These are phyloP conservation scores for Tragelaphus eurycerus DNA, from an alignment of 2,797 vertebrate genomes.

Conservation along the genomic window DNA sequence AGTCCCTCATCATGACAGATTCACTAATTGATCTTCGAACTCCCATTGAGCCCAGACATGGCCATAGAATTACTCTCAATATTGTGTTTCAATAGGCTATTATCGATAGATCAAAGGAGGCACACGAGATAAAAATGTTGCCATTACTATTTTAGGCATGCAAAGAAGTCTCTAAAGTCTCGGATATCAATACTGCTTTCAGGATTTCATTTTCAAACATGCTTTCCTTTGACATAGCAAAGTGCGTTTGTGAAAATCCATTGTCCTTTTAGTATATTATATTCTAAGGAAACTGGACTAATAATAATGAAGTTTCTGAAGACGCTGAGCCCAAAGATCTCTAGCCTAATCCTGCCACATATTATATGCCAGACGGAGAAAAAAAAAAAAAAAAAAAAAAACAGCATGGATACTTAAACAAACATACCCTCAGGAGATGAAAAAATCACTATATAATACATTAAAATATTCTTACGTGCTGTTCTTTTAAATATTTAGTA, in stretches of 20 bases:
- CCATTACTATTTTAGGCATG: neutral
- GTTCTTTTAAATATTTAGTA: neutral
- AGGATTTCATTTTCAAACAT: conserved; percentile 22
- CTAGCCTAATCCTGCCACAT: neutral
- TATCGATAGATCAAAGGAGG: neutral
- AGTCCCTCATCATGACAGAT: neutral
- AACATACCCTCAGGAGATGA: neutral
- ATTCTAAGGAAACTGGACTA: neutral
- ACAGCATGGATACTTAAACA: neutral
- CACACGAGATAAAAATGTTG: neutral
- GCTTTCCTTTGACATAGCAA: neutral
- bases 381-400: neutral
- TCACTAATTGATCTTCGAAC: neutral
- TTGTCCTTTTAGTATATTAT: neutral
- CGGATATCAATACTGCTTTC: neutral
- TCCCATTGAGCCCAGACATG: neutral
- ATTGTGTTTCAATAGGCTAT: neutral
- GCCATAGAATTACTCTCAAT: neutral
- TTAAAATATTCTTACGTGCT: neutral
- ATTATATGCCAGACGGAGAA: neutral
- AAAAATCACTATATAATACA: neutral
- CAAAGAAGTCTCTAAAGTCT: neutral
- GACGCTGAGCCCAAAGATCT: neutral
- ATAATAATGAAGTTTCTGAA: neutral
- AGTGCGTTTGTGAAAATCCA: neutral